Evolutionary conservation across 37 sponge, comb jelly and placozoan species (phyloP).

Genomic region (Bolinopsis microptera): DNA sequence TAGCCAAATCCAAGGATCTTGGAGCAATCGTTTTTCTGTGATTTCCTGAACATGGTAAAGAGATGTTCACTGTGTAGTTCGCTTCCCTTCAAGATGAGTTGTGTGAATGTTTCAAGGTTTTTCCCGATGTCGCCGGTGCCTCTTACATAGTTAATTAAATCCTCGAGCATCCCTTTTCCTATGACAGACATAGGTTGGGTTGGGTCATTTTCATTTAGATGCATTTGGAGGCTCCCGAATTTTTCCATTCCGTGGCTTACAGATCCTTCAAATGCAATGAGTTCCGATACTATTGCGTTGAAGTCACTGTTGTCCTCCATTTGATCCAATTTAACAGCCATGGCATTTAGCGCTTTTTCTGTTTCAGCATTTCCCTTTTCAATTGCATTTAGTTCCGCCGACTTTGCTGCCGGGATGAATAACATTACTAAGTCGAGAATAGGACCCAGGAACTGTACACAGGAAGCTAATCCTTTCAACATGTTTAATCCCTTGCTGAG

Average conservation of each 20-base stretch:
- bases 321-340: neutral
- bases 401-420: slow-evolving; percentile 2
- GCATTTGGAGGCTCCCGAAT: neutral
- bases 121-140: neutral
- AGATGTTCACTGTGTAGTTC: neutral
- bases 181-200: neutral
- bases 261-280: neutral
- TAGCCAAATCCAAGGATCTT: neutral
- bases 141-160: neutral
- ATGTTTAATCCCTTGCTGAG: neutral
- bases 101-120: neutral
- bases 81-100: neutral
- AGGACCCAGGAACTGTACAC: neutral
- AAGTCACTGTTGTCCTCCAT: neutral
- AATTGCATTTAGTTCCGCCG: slow-evolving; percentile 36
- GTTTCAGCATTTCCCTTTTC: neutral
- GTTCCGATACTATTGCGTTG: neutral
- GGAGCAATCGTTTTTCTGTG: neutral
- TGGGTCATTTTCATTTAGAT: neutral
- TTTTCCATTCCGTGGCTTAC: neutral
- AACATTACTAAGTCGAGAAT: neutral
- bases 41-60: neutral
- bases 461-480: neutral
- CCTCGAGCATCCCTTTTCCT: neutral
- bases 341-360: neutral